These are phyloP conservation scores for Martes martes DNA, from an alignment of 2,113 vertebrate genomes.

Conservation along the genomic window DNA sequence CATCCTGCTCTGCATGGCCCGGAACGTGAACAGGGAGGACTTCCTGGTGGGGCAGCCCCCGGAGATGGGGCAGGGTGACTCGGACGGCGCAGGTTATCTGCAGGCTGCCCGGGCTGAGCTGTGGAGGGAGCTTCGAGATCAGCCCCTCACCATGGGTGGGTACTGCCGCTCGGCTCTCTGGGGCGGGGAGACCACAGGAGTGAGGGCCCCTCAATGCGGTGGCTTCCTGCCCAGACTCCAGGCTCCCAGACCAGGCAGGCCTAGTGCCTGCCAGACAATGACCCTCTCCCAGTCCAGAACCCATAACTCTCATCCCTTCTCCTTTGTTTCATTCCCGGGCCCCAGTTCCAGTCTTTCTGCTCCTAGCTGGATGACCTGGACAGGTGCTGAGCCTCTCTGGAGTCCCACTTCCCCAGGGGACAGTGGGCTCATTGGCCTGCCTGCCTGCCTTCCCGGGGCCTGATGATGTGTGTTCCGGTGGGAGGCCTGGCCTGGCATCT, in stretches of 20 bases:
- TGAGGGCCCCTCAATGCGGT: neutral
- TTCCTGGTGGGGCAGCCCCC: conserved; percentile 82
- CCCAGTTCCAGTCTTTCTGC: neutral
- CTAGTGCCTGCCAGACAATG: neutral
- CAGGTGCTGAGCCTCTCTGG: neutral
- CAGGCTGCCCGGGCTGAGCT: conserved; percentile 85
- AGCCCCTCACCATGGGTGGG: conserved; percentile 88
- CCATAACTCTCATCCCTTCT: neutral
- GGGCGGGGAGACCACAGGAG: neutral
- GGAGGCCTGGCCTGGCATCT: neutral
- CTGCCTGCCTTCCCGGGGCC: neutral
- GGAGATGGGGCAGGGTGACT: conserved; percentile 65
- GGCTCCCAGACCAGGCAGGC: neutral
- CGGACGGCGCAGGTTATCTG: conserved; percentile 60
- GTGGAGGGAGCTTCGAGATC: conserved; percentile 88
- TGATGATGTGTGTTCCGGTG: neutral
- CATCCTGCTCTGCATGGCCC: conserved; percentile 91
- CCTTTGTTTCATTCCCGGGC: neutral
- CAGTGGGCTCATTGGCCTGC: neutral
- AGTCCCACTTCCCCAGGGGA: neutral
- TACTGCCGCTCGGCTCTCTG: neutral
- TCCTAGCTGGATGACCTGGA: neutral
- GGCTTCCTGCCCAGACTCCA: neutral
- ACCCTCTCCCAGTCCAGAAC: neutral
- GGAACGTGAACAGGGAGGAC: conserved; percentile 80